These are phyloP conservation scores for Ypsolopha sequella DNA, from an alignment of 2,888 invertebrate genomes.

Conservation along the genomic window DNA sequence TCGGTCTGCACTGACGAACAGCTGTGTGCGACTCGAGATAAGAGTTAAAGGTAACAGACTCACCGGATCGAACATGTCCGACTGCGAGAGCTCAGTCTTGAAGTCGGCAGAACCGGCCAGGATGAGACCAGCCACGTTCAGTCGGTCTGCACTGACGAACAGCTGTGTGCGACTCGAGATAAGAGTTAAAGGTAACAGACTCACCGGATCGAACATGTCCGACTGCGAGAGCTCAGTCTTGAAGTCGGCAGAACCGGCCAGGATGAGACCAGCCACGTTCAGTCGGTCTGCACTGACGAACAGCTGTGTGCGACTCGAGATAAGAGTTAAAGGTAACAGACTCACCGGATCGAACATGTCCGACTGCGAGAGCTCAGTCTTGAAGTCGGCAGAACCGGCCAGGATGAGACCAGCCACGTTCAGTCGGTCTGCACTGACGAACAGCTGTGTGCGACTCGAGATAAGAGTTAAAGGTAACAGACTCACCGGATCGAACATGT, in stretches of 20 bases:
- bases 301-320: slow-evolving; percentile 76
- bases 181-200: slow-evolving; percentile 28
- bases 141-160: slow-evolving; percentile 97
- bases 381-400: no score
- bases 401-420: no score
- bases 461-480: slow-evolving; percentile 25
- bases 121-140: slow-evolving; percentile 97
- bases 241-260: slow-evolving; percentile 99
- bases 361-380: no score
- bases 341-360: no score
- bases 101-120: slow-evolving; percentile 99
- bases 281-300: slow-evolving; percentile 98
- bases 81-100: slow-evolving; percentile 99
- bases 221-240: slow-evolving; percentile 99
- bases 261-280: slow-evolving; percentile 96
- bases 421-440: no score
- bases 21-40: slow-evolving; percentile 72
- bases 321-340: no score
- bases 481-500: slow-evolving; percentile 89
- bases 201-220: slow-evolving; percentile 99
- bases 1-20: slow-evolving; percentile 97
- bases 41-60: slow-evolving; percentile 37
- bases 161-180: slow-evolving; percentile 75
- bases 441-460: slow-evolving; percentile 48
- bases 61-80: slow-evolving; percentile 99